Evolutionary conservation across 1,140 invertebrate species (phyloP).

Genomic region (Aphidius gifuensis): DNA sequence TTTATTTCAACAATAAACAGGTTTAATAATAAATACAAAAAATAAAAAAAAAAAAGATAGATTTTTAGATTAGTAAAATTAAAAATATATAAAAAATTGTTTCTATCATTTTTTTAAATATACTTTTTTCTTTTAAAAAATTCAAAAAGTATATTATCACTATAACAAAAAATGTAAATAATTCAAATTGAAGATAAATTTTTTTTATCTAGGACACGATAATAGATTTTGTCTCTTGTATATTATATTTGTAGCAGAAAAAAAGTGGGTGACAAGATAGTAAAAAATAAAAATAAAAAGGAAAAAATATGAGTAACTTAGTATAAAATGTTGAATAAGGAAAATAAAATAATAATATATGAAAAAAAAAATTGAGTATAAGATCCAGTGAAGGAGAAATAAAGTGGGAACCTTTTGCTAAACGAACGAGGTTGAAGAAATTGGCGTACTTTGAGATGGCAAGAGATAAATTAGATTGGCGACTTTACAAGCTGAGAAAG

Average conservation of each 20-base stretch:
- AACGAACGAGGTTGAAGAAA: constrained; percentile 20
- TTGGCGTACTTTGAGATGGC: constrained; percentile 19
- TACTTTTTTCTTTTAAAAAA: too few species aligned
- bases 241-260: neutral
- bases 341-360: constrained; percentile 5
- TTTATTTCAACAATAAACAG: too few species aligned
- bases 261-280: neutral
- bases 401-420: constrained; percentile 2
- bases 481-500: constrained; percentile 10
- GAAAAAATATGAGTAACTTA: constrained; percentile 14
- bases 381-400: neutral
- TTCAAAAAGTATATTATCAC: too few species aligned
- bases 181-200: constrained; percentile 14
- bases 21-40: too few species aligned
- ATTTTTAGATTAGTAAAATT: too few species aligned
- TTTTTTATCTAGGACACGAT: constrained; percentile 19
- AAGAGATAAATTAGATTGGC: constrained; percentile 23
- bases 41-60: too few species aligned
- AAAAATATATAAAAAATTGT: too few species aligned
- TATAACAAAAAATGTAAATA: neutral
- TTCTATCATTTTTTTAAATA: too few species aligned
- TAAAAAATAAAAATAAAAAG: constrained; percentile 1
- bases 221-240: constrained; percentile 4
- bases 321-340: constrained; percentile 11
- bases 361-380: neutral